These are phyloP conservation scores for Limenitis camilla DNA, from an alignment of 2,888 invertebrate species.

Conservation along the genomic window DNA sequence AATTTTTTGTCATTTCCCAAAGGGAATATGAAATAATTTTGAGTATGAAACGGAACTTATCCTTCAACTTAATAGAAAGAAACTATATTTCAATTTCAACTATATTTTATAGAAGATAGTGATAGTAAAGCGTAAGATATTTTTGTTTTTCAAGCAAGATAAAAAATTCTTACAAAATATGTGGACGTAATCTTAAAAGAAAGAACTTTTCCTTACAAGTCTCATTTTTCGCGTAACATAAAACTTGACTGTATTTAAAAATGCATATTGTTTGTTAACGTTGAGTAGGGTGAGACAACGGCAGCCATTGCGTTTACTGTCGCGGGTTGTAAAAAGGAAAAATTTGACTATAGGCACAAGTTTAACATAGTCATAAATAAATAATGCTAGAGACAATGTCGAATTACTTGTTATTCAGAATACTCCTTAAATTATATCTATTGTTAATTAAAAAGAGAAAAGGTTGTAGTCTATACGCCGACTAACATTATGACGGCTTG, in stretches of 20 bases:
- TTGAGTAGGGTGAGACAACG: slow-evolving; percentile 32
- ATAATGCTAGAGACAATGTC: no score
- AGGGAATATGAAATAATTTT: no score
- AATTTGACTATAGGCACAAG: slow-evolving; percentile 7
- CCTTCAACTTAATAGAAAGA: no score
- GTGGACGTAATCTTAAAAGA: slow-evolving; percentile 34
- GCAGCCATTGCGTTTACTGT: slow-evolving; percentile 33
- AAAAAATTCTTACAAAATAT: slow-evolving; percentile 16
- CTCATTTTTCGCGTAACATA: slow-evolving; percentile 19
- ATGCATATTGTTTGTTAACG: slow-evolving; percentile 39
- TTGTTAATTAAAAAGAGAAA: no score
- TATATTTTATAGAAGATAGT: not conserved
- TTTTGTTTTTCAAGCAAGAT: slow-evolving; percentile 1
- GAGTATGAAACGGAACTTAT: no score
- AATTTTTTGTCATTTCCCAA: no score
- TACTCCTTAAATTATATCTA: no score
- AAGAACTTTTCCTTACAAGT: slow-evolving; percentile 13
- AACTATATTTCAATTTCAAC: no score
- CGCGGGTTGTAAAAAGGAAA: slow-evolving; percentile 37
- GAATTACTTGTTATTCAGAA: no score
- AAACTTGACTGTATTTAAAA: slow-evolving; percentile 41
- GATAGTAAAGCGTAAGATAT: not conserved
- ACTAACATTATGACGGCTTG: no score
- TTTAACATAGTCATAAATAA: not conserved
- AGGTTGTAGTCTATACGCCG: no score